These are phyloP conservation scores for Ernsta delagoae DNA, from an alignment of 2,888 invertebrate genomes.

Conservation along the genomic window DNA sequence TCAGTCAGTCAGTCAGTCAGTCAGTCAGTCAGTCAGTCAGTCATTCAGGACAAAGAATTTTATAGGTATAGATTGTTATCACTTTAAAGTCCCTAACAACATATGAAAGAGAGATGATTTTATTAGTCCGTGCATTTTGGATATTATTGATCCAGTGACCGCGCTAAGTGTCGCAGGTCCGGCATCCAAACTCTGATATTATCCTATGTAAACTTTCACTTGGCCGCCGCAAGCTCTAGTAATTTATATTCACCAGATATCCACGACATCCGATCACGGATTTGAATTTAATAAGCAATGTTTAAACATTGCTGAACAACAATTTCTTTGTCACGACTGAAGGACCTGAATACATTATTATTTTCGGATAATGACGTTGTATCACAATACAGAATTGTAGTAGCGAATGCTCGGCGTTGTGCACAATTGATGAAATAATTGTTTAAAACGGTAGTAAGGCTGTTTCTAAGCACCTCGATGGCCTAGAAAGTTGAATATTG, in stretches of 20 bases:
- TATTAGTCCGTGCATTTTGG: slow-evolving; percentile 56
- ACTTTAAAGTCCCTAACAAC: slow-evolving; percentile 56
- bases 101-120: slow-evolving; percentile 47
- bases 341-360: slow-evolving; percentile 8
- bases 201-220: slow-evolving; percentile 70
- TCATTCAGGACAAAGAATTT: too few relatives aligned
- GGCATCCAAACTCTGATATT: slow-evolving; percentile 34
- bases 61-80: too few relatives aligned
- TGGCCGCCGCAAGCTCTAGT: slow-evolving; percentile 56
- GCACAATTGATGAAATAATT: not conserved
- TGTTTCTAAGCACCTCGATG: slow-evolving; percentile 33
- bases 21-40: too few relatives aligned
- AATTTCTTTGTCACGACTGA: slow-evolving; percentile 31
- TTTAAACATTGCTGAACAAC: slow-evolving; percentile 19
- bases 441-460: slow-evolving; percentile 2
- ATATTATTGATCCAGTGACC: slow-evolving; percentile 50
- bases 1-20: too few relatives aligned
- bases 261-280: slow-evolving; percentile 67
- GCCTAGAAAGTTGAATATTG: slow-evolving; percentile 39
- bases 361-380: slow-evolving; percentile 16
- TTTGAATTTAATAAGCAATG: slow-evolving; percentile 59
- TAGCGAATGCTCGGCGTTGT: not conserved
- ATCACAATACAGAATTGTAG: not conserved
- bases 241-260: slow-evolving; percentile 69
- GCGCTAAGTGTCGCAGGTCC: slow-evolving; percentile 61